A percentile compares a stretch with the other conserved stretches of the same genome.
These are phyloP conservation scores for Echinarachnius parma DNA, from an alignment of 53 echinoderm and acorn worm genomes.

Conservation along the genomic window DNA sequence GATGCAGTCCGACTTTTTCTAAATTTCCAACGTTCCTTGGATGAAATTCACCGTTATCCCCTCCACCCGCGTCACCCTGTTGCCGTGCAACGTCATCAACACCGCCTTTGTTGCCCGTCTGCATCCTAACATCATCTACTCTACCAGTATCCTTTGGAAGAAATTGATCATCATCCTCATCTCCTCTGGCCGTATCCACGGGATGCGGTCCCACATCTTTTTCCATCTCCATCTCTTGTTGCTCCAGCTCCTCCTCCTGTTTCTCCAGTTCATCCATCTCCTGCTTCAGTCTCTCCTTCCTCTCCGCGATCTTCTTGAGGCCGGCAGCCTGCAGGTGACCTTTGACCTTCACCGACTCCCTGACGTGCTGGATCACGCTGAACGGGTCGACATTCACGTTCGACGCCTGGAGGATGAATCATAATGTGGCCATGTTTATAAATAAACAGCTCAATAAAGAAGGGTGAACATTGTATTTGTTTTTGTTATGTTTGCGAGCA, in stretches of 20 bases:
- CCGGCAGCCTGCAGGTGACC: conserved; percentile 19
- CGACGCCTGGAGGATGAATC: conserved; percentile 60
- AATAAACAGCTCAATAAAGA: too few species aligned
- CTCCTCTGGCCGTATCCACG: neutral
- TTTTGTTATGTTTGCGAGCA: too few species aligned
- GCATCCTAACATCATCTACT: too few species aligned
- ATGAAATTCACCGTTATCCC: neutral
- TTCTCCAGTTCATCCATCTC: conserved; percentile 47
- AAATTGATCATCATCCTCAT: neutral
- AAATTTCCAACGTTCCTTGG: too few species aligned
- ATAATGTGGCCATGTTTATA: too few species aligned
- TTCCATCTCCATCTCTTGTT: conserved; percentile 7
- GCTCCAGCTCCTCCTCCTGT: conserved; percentile 41
- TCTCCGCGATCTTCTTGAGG: conserved; percentile 37
- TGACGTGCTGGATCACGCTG: conserved; percentile 53
- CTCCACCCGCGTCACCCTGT: neutral
- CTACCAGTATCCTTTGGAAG: neutral
- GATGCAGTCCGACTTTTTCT: too few species aligned
- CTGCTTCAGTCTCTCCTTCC: conserved; percentile 35
- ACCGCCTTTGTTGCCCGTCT: neutral
- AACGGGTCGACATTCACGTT: conserved; percentile 91
- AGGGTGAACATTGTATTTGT: too few species aligned
- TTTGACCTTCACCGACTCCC: conserved; percentile 33
- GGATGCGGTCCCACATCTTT: neutral
- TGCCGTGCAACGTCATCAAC: neutral